These are phyloP conservation scores for Drosophila kambysellisi DNA, from an alignment of 2,888 invertebrate species.

Conservation along the genomic window DNA sequence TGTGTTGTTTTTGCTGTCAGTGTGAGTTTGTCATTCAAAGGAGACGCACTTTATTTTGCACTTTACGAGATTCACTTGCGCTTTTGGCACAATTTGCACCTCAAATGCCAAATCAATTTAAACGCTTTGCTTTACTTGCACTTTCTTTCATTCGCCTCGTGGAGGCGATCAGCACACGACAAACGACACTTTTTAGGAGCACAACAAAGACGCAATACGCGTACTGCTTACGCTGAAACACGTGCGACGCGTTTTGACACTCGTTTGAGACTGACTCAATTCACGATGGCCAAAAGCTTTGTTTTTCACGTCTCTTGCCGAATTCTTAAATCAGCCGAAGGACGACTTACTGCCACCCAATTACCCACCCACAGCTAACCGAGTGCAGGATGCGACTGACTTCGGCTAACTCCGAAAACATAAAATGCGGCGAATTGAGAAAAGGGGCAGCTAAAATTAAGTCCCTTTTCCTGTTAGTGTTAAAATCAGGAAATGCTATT, in stretches of 20 bases:
- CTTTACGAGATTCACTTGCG: constrained; percentile 47
- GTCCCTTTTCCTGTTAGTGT: not conserved
- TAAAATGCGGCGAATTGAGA: constrained; percentile 45
- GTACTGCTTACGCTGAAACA: constrained; percentile 39
- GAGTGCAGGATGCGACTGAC: not conserved
- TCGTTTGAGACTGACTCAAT: constrained; percentile 52
- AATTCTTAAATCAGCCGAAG: constrained; percentile 11
- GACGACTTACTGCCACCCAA: constrained; percentile 19
- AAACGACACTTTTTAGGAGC: constrained; percentile 3
- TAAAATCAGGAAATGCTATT: not conserved
- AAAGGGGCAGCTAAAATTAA: constrained; percentile 8
- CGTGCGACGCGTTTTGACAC: constrained; percentile 68
- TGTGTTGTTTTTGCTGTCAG: constrained; percentile 4
- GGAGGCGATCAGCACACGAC: constrained; percentile 25
- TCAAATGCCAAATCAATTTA: constrained; percentile 49
- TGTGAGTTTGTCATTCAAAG: constrained; percentile 8
- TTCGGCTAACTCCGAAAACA: constrained; percentile 45
- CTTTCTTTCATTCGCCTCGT: constrained; percentile 51
- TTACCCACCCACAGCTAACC: not conserved
- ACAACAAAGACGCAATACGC: not conserved
- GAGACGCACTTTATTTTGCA: constrained; percentile 18
- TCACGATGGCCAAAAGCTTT: constrained; percentile 55
- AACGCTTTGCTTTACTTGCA: constrained; percentile 51
- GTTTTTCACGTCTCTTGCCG: constrained; percentile 25
- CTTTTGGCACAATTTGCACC: constrained; percentile 40